Conservation (phyloP, 64 coral and sea anemone species). For the Orbicella faveolata region DNA sequence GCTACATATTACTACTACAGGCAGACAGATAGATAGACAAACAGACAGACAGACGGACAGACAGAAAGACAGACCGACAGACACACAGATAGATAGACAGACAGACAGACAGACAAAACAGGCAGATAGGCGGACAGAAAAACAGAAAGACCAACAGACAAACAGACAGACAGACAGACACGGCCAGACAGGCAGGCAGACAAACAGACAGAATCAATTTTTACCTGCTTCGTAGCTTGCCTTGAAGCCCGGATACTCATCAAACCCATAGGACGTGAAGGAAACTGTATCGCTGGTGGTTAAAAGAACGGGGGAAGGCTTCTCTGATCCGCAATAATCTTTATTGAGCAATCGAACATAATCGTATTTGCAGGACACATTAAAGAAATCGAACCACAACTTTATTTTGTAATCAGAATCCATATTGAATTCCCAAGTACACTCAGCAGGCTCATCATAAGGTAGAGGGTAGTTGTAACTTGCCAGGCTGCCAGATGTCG, state of each 20-base stretch:
- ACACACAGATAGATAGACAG: too few relatives aligned
- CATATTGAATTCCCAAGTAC: background rate
- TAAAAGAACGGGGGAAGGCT: constrained; percentile 11
- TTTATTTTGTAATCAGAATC: background rate
- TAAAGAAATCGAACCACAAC: constrained; percentile 51
- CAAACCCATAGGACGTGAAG: constrained; percentile 11
- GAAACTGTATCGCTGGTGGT: background rate
- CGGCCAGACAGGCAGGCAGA: too few relatives aligned
- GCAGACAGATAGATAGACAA: too few relatives aligned
- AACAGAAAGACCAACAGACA: too few relatives aligned
- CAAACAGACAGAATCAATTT: too few relatives aligned
- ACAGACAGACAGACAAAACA: too few relatives aligned
- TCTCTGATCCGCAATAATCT: constrained; percentile 35
- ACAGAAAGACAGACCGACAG: too few relatives aligned
- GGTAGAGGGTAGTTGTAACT: constrained; percentile 48
- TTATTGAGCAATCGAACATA: too few relatives aligned
- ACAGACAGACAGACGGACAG: too few relatives aligned
- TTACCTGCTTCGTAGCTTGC: constrained; percentile 2
- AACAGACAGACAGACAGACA: too few relatives aligned
- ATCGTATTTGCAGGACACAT: background rate
- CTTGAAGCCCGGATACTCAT: constrained; percentile 35
- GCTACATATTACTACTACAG: too few relatives aligned
- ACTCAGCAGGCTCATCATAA: background rate
- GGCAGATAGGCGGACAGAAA: too few relatives aligned
- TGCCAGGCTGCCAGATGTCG: background rate